Conservation (phyloP, 2,888 invertebrate species). For the Chrysodeixis includens region DNA sequence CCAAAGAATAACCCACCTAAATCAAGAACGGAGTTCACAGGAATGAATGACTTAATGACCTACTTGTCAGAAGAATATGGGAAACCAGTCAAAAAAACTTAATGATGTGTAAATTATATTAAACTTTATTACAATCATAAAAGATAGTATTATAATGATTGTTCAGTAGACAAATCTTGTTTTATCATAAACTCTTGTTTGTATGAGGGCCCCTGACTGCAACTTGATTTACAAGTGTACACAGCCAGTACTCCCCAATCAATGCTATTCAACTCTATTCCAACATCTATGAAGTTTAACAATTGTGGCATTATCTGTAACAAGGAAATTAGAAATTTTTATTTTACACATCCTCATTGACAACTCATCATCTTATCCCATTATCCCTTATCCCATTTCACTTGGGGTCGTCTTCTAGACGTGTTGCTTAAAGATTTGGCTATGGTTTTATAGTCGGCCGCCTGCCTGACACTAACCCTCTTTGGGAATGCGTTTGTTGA, state of each 20-base stretch:
- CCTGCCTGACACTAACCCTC: too few relatives aligned
- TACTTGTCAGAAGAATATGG: conserved; percentile 92
- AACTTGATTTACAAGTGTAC: conserved; percentile 96
- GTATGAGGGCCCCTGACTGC: conserved; percentile 91
- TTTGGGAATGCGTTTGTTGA: too few relatives aligned
- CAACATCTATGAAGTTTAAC: conserved; percentile 91
- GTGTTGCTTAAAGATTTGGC: too few relatives aligned
- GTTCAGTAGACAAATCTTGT: conserved; percentile 92
- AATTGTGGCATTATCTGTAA: conserved; percentile 95
- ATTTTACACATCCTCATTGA: too few relatives aligned
- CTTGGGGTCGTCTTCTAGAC: too few relatives aligned
- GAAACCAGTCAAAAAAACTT: conserved; percentile 68
- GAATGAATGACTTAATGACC: conserved; percentile 94
- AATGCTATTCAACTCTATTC: conserved; percentile 89
- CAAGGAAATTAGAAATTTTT: conserved; percentile 9
- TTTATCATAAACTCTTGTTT: conserved; percentile 94
- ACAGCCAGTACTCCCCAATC: conserved; percentile 97
- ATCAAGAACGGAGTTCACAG: conserved; percentile 96
- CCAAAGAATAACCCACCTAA: conserved; percentile 94
- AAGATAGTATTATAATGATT: conserved; percentile 18
- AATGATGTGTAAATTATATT: conserved; percentile 36
- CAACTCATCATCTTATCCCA: too few relatives aligned
- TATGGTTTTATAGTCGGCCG: too few relatives aligned
- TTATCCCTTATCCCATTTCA: too few relatives aligned
- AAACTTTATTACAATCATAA: conserved; percentile 17